Base-by-base conservation (phyloP, 92 coral and sea anemone species). In the Actinernus sp. region DNA sequence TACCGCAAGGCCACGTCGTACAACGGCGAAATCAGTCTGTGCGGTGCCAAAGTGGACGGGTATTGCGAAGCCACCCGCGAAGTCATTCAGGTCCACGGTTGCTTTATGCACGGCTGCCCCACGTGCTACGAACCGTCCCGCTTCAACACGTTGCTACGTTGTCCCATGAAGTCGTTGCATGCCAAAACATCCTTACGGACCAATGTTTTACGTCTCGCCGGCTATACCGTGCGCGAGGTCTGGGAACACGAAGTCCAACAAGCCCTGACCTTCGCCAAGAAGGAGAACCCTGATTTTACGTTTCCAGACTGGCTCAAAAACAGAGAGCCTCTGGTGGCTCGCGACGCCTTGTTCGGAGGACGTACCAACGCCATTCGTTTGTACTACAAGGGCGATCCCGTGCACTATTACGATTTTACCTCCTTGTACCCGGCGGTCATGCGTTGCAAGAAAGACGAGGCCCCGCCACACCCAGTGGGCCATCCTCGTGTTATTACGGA, bases 401-500 rank as follows among this genome's bases (percentile, higher is more conserved):
- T 76, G 25, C 50, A 63, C 19, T 75, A 75, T 38, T 40, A 38
- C 26, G 83, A 75, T 31, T 65, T 62, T 30, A 56, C 58, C 1
- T 62, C 64, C 17, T 37, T 74, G 27, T 74, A 74, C 26, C 83
- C 83, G 16, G 16, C 28, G 21, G 79, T 75, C 32, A 45, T 55
- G 51, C n/a, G n/a, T n/a, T n/a, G n/a, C n/a, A n/a, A n/a, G n/a
- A n/a, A n/a, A n/a, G 28, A 63, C 39, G 39, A 30, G 41, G 14
- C 19, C 0, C 19, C 12, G 26, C n/a, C 9, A 5, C 63, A 49
- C 19, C 82, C 73, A 0, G 3, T 74, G 37, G 82, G 82, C 0
- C 82, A 74, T 40, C 82, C 82, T 0, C 23, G 14, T 1, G 8
- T 74, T n/a, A n/a, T n/a, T n/a, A n/a, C n/a, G n/a, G n/a, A n/a